Conservation (phyloP, 2,888 invertebrate species). For the Furcula furcula region DNA sequence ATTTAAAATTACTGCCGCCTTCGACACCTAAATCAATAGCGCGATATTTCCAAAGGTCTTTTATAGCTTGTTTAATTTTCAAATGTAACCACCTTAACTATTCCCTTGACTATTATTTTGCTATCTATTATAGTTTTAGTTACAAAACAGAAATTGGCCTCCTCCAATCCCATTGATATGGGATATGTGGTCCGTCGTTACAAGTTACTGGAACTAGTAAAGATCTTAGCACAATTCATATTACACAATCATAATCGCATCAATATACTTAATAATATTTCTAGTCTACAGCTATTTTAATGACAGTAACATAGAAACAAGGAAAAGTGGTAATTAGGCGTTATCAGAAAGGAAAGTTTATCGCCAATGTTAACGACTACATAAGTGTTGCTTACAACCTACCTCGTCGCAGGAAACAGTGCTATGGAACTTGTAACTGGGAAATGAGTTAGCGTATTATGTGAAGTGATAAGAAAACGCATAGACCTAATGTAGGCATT, state of each 20-base stretch:
- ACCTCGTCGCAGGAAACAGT: conserved; percentile 46
- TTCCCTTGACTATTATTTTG: too few relatives aligned
- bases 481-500: conserved; percentile 9
- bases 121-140: too few relatives aligned
- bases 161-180: too few relatives aligned
- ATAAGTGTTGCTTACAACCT: conserved; percentile 34
- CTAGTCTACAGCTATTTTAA: neutral
- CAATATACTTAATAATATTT: too few relatives aligned
- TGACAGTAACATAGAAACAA: conserved; percentile 22
- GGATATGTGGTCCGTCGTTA: too few relatives aligned
- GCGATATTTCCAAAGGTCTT: conserved; percentile 3
- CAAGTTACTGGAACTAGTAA: too few relatives aligned
- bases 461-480: conserved; percentile 13
- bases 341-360: conserved; percentile 49
- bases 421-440: conserved; percentile 42
- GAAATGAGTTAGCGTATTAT: conserved; percentile 38
- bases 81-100: too few relatives aligned
- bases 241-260: too few relatives aligned
- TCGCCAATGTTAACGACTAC: conserved; percentile 32
- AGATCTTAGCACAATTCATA: too few relatives aligned
- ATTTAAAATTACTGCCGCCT: conserved; percentile 41
- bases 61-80: conserved; percentile 8
- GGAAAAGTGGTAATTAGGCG: conserved; percentile 27
- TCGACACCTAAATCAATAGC: conserved; percentile 7
- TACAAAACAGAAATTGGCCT: too few relatives aligned